A percentile compares a stretch with the other conserved stretches of the same genome.
Conservation (phyloP, 2,888 invertebrate species). For the Lagria hirta region DNA sequence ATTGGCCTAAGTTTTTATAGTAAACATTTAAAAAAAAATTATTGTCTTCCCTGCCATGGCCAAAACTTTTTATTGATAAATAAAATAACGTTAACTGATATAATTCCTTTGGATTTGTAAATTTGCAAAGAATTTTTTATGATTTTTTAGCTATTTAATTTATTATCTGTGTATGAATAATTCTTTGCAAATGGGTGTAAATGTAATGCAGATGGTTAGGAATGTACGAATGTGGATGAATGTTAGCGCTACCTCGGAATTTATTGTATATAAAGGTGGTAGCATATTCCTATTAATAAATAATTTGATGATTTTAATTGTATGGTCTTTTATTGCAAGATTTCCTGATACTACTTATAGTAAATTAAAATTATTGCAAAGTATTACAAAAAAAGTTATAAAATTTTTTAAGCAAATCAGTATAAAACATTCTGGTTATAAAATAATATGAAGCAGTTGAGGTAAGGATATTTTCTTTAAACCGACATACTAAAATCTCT, state of each 20-base stretch:
- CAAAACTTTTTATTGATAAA: conserved; percentile 10
- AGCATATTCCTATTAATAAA: conserved; percentile 54
- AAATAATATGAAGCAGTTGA: too few relatives aligned
- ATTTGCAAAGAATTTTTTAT: conserved; percentile 27
- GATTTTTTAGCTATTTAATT: conserved; percentile 25
- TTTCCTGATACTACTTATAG: too few relatives aligned
- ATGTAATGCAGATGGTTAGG: conserved; percentile 29
- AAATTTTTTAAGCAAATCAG: too few relatives aligned
- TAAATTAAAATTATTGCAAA: too few relatives aligned
- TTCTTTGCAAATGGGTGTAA: conserved; percentile 24
- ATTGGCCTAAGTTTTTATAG: too few relatives aligned
- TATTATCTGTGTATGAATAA: conserved; percentile 10
- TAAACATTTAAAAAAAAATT: too few relatives aligned
- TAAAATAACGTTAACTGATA: conserved; percentile 8
- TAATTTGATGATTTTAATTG: conserved; percentile 40
- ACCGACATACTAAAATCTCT: too few relatives aligned
- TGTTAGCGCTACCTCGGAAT: conserved; percentile 51
- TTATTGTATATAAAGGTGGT: conserved; percentile 52
- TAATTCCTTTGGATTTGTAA: conserved; percentile 21
- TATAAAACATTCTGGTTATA: too few relatives aligned
- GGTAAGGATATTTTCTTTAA: too few relatives aligned
- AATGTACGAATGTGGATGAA: conserved; percentile 39
- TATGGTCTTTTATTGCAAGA: conserved; percentile 23
- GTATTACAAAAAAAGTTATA: too few relatives aligned
- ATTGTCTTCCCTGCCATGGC: conserved; percentile 15